Base-by-base conservation (phyloP, 2,113 vertebrate genomes). In the Diadophis punctatus region DNA sequence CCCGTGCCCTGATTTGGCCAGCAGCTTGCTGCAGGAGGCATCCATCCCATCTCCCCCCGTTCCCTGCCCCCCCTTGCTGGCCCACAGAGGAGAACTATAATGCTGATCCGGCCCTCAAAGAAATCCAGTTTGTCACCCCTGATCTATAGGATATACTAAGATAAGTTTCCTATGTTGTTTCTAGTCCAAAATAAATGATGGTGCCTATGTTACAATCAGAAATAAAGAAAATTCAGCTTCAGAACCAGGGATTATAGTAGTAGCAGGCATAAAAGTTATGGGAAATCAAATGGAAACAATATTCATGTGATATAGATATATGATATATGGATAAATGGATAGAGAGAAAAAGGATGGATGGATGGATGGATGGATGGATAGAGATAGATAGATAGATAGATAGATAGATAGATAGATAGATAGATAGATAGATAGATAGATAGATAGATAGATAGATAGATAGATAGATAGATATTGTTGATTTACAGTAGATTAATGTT, bases 161-260 rank as follows among this genome's bases (percentile, higher is more conserved):
- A 51, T 87, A 8, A 11, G 49, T 20, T 6, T 92, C 91, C 89
- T 0, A 0, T 0, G 0, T 0, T 16, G 0, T 87, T 92, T 88
- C 48, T 4, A 16, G 9, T 34, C 9, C 1, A 34, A 90, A 89
- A 34, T 25, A n/a, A 10, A 63, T 49, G 58, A 49, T 0, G 53
- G 4, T 86, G 63, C 23, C 3, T 11, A 4, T 22, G 14, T 60
- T 10, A 91, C 93, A 91, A 12, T 20, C 0, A 1, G 0, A 16
- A 20, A 68, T 0, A 3, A 25, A 43, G 51, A 25, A 27, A 3
- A 51, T 80, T 60, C 51, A 16, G 4, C 51, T 18, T 23, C 48
- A 91, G 1, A 86, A 39, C 1, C 0, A 27, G 9, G 51, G 23
- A 18, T 58, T 55, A 0, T n/a, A 0, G 8, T 9, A 56, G 12